Base-by-base conservation (phyloP, 2,797 vertebrate genomes). In the Sebastes trivittatus region DNA sequence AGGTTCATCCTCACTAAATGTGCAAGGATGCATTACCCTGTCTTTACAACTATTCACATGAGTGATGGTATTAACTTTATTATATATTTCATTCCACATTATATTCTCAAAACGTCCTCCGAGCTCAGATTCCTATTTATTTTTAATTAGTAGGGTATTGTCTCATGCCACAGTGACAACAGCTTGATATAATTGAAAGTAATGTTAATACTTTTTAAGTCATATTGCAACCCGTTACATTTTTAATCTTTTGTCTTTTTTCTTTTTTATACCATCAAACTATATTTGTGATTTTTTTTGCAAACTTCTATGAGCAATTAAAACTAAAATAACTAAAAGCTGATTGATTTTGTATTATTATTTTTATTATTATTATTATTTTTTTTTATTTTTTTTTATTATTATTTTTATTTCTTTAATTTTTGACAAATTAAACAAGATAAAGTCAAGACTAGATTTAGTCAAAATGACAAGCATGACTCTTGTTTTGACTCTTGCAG, bases 341-440 rank as follows among this genome's bases (percentile, higher is more conserved):
- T 1, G 7, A 36, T 18, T 16, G 4, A 3, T 11, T 38, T 14
- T 14, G 0, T 42, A 16, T 42, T 16, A 6, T 42, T 42, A 0
- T 16, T 14, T 6, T 14, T 38, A 36, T 36, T 13, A 38, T 38
- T 38, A 32, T 3, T 32, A 8, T 32, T 10, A 14, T 14, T 38
- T 34, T 0, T 10, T 11, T 5, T 36, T 36, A 5, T 38, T 38
- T 36, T 3, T 10, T 34, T 0, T 10, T 11, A 11, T 36, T 36
- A 5, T 38, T 38, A 0, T 38, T 38, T 2, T 13, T 13, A 0
- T 42, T 56, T 58, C 7, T 59, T 52, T 38, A 20, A 72, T 9
- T n/a, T 22, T 32, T 63, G 25, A 23, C 11, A 16, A 34, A 16
- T 38, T 13, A 2, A 38, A 3, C 46, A n/a, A 30, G n/a, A 54